Percentiles rank a stretch among this genome's conserved stretches.
phyloP scores from a whole-genome alignment of 2,888 invertebrate genomes.

The Myopa testacea region DNA sequence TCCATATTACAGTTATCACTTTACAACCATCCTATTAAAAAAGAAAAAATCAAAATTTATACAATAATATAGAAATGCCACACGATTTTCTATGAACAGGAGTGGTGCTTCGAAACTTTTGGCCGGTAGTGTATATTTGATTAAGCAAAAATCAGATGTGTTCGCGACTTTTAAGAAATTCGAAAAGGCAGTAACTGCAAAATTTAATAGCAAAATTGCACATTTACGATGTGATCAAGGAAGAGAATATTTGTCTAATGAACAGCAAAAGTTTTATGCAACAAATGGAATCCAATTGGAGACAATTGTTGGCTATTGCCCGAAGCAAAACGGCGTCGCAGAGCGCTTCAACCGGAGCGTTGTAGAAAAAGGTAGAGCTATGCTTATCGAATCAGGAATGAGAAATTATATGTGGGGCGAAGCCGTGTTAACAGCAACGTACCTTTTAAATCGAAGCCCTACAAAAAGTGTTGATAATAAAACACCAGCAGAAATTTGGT shows the following conservation, averaged over 20 bases:
- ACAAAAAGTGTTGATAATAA: conserved; percentile 34
- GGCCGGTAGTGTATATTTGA: too few species aligned
- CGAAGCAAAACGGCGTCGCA: conserved; percentile 42
- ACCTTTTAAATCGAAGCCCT: conserved; percentile 34
- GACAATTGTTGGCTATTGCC: conserved; percentile 42
- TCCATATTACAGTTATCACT: too few species aligned
- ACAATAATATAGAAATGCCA: too few species aligned
- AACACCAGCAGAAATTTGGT: conserved; percentile 47
- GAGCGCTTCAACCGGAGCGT: conserved; percentile 40
- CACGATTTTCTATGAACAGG: too few species aligned
- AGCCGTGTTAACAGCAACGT: conserved; percentile 36
- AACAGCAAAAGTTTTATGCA: conserved; percentile 35
- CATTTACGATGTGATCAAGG: conserved; percentile 37
- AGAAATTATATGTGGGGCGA: conserved; percentile 44
- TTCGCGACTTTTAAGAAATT: conserved; percentile 41
- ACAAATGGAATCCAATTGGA: conserved; percentile 40
- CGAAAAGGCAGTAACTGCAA: conserved; percentile 32
- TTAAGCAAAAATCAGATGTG: conserved; percentile 40
- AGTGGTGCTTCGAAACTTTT: too few species aligned
- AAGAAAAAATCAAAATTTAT: too few species aligned
- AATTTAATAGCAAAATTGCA: conserved; percentile 35
- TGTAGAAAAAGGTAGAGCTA: conserved; percentile 36
- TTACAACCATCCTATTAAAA: too few species aligned
- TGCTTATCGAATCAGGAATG: conserved; percentile 36
- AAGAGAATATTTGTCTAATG: conserved; percentile 40